These are phyloP conservation scores for Clavelina lepadiformis DNA, from an alignment of 23 tunicate species.

Conservation along the genomic window DNA sequence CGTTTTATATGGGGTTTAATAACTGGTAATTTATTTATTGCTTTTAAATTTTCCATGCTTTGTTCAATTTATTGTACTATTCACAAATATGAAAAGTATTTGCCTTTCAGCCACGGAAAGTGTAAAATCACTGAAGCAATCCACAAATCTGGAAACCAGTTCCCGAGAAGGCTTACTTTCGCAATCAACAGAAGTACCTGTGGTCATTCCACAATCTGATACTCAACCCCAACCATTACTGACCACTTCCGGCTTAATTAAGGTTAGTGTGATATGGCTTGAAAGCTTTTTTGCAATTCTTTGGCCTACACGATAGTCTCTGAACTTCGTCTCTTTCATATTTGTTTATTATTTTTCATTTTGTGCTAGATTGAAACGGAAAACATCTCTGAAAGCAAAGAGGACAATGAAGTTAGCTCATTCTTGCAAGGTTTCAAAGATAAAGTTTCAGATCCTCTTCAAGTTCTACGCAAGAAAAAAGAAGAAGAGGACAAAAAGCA, in stretches of 20 bases:
- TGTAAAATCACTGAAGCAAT: constrained; percentile 31
- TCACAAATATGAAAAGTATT: not conserved
- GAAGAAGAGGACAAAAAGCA: constrained; percentile 39
- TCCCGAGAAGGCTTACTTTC: constrained; percentile 15
- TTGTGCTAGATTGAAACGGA: constrained; percentile 37
- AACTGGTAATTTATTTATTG: too few relatives aligned
- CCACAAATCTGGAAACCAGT: constrained; percentile 27
- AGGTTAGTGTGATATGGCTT: not conserved
- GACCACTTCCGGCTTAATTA: too few relatives aligned
- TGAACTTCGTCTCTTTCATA: not conserved
- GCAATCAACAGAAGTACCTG: too few relatives aligned
- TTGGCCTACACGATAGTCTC: not conserved
- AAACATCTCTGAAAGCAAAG: constrained; percentile 21
- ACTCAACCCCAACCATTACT: too few relatives aligned
- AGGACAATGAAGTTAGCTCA: constrained; percentile 35
- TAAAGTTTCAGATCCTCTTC: constrained; percentile 49
- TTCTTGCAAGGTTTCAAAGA: constrained; percentile 37
- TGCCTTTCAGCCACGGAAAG: constrained; percentile 23
- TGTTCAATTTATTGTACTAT: too few relatives aligned
- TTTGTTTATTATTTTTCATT: not conserved
- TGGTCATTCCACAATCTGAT: too few relatives aligned
- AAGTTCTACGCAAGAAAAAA: constrained; percentile 23
- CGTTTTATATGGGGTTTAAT: too few relatives aligned
- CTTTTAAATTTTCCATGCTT: too few relatives aligned
- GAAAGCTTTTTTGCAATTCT: not conserved